Percentiles rank a stretch among this genome's conserved stretches.
Conservation (phyloP, 2,113 vertebrate genomes). For the Hipposideros armiger region DNA sequence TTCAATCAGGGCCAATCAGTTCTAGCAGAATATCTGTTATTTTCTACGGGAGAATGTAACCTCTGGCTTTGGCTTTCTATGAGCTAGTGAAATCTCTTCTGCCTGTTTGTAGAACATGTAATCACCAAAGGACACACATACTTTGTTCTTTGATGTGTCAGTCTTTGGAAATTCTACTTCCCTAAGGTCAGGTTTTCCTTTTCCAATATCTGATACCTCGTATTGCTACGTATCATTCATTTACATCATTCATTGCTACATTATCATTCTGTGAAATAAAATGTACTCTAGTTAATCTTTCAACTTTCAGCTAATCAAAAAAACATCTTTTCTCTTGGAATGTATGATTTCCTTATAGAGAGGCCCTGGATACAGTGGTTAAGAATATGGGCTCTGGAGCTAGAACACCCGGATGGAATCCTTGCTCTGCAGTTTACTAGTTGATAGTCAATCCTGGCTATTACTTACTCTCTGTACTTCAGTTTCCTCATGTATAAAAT, state of each 20-base stretch:
- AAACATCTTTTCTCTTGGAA: neutral
- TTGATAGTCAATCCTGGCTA: neutral
- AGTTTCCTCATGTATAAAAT: slow-evolving; percentile 24
- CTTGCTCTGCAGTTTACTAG: neutral
- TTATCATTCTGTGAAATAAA: slow-evolving; percentile 24
- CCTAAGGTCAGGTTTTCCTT: slow-evolving; percentile 16
- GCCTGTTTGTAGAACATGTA: slow-evolving; percentile 21
- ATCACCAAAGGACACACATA: slow-evolving; percentile 28
- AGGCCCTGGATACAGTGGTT: neutral
- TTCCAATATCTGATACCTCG: slow-evolving; percentile 31
- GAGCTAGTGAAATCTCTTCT: neutral
- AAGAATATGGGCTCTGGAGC: neutral
- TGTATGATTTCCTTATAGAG: neutral
- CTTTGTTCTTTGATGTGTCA: slow-evolving; percentile 27
- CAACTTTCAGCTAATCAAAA: slow-evolving; percentile 20
- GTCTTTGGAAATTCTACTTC: slow-evolving; percentile 60
- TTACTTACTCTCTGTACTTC: neutral
- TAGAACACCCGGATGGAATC: neutral
- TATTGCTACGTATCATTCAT: slow-evolving; percentile 2
- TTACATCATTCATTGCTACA: neutral
- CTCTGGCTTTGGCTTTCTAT: slow-evolving; percentile 61
- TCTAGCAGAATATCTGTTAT: slow-evolving; percentile 1
- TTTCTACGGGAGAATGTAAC: neutral
- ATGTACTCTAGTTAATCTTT: slow-evolving; percentile 30
- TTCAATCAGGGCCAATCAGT: neutral